These are phyloP conservation scores for Pseudolaguvia tuberculata DNA, from an alignment of 2,113 vertebrate genomes.

Conservation along the genomic window DNA sequence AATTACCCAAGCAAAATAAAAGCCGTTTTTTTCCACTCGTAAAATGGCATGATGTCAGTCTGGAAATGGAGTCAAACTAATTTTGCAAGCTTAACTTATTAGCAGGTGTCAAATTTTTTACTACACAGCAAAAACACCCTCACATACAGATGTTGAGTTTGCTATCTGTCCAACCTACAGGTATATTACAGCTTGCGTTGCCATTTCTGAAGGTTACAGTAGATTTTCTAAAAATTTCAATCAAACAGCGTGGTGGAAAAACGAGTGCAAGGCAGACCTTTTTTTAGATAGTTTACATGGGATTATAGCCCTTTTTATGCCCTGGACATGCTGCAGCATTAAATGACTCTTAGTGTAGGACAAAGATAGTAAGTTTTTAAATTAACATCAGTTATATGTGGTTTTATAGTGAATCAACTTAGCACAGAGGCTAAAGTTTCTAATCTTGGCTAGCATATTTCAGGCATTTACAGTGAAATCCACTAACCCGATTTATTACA, in stretches of 20 bases:
- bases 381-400: background rate
- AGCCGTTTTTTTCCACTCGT: background rate
- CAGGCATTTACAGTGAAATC: background rate
- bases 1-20: background rate
- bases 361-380: background rate
- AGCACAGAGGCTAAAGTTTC: background rate
- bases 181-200: background rate
- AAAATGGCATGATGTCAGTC: background rate
- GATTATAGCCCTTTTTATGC: background rate
- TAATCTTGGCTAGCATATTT: background rate
- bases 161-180: background rate
- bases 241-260: background rate
- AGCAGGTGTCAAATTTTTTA: background rate
- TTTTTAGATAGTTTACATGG: background rate
- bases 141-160: background rate
- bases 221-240: too few species aligned
- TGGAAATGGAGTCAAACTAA: background rate
- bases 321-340: background rate
- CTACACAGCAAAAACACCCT: background rate
- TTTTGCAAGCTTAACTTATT: background rate
- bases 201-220: background rate
- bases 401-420: background rate
- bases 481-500: conserved; percentile 1
- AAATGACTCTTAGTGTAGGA: background rate
- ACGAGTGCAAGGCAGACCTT: background rate